A percentile compares a stretch with the other conserved stretches of the same genome.
phyloP scores from a whole-genome alignment of 2,797 vertebrate genomes.

The Podarcis siculus region DNA sequence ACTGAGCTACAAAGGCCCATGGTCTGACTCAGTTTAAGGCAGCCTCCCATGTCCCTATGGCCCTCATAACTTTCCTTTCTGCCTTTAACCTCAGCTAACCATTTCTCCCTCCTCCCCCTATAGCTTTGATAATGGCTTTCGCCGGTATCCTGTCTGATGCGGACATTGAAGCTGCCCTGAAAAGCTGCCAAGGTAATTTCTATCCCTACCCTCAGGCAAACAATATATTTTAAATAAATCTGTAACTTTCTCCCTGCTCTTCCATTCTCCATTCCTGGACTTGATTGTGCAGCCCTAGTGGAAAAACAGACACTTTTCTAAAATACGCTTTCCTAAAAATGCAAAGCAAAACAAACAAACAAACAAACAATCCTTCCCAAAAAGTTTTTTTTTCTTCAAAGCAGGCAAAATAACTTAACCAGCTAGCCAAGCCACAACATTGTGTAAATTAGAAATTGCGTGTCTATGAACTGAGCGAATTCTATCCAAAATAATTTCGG shows the following conservation, averaged over 20 bases:
- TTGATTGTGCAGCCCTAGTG: too few species aligned
- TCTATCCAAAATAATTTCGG: not conserved
- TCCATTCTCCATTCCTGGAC: too few species aligned
- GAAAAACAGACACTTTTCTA: not conserved
- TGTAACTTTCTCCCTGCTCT: not conserved
- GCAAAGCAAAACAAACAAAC: not conserved
- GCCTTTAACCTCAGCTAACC: not conserved
- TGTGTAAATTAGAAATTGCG: not conserved
- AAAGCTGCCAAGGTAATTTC: slow-evolving; percentile 81
- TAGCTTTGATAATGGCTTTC: slow-evolving; percentile 79
- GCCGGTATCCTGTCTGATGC: slow-evolving; percentile 80
- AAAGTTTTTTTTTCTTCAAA: not conserved
- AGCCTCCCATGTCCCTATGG: too few species aligned
- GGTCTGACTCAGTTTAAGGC: too few species aligned
- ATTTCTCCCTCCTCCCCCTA: slow-evolving; percentile 13
- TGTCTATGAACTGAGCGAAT: not conserved
- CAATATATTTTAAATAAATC: not conserved
- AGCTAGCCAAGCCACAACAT: not conserved
- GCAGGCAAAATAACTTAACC: not conserved
- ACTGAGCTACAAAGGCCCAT: too few species aligned
- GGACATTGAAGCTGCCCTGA: slow-evolving; percentile 81
- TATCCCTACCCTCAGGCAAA: not conserved
- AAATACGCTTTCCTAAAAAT: not conserved
- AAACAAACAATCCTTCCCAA: not conserved
- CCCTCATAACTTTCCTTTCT: not conserved